Conservation (phyloP, 2,888 invertebrate species). For the Celastrina argiolus region DNA sequence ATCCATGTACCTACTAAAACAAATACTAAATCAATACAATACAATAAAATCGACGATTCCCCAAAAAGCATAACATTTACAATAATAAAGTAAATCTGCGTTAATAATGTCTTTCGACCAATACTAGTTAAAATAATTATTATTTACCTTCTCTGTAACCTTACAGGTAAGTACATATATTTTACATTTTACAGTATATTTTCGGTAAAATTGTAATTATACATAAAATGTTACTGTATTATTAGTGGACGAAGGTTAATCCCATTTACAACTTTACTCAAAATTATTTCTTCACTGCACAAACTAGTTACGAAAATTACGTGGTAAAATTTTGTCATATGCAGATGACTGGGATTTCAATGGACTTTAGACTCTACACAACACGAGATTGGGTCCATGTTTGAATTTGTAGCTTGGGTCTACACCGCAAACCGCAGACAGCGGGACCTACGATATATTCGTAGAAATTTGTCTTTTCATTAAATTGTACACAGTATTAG, state of each 20-base stretch:
- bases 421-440: conserved; percentile 55
- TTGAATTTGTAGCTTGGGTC: conserved; percentile 30
- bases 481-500: conserved; percentile 11
- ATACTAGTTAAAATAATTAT: no score
- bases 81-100: no score
- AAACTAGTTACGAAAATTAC: conserved; percentile 23
- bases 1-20: no score
- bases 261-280: background rate
- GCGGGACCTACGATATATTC: conserved; percentile 52
- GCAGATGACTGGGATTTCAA: background rate
- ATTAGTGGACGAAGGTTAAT: background rate
- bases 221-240: background rate
- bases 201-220: no score
- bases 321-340: conserved; percentile 29
- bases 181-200: no score
- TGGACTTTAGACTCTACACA: conserved; percentile 24
- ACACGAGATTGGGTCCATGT: conserved; percentile 12
- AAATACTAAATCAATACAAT: no score
- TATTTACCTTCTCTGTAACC: no score
- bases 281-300: background rate
- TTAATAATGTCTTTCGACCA: no score
- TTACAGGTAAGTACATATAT: no score
- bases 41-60: no score
- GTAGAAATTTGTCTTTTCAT: conserved; percentile 42
- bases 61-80: no score